Conservation (phyloP, 1,140 invertebrate genomes). For the Alviniconcha marisindica region DNA sequence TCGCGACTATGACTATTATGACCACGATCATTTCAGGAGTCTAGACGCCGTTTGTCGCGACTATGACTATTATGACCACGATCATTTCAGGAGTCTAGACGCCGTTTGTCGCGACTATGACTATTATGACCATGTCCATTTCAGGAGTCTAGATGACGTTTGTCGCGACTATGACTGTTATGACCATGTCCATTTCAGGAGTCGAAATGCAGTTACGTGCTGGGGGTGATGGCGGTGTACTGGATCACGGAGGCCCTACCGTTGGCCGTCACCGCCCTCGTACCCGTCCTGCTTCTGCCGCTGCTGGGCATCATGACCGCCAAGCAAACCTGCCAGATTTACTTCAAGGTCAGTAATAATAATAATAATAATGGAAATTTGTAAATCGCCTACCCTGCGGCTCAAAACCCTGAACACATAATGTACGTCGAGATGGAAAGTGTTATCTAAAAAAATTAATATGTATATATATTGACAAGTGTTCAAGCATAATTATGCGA, state of each 20-base stretch:
- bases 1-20: neutral
- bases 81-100: too few relatives aligned
- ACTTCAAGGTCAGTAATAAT: conserved; percentile 73
- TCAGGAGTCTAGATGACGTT: neutral
- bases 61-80: neutral
- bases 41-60: neutral
- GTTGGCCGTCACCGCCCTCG: conserved; percentile 76
- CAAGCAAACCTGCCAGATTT: conserved; percentile 64
- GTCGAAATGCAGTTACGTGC: neutral
- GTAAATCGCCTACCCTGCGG: too few relatives aligned
- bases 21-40: neutral
- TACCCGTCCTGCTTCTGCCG: conserved; percentile 77
- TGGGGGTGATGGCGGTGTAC: conserved; percentile 48
- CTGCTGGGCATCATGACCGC: conserved; percentile 72
- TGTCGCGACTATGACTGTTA: neutral
- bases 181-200: neutral
- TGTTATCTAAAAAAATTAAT: too few relatives aligned
- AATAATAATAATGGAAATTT: too few relatives aligned
- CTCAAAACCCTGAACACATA: too few relatives aligned
- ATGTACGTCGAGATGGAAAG: too few relatives aligned
- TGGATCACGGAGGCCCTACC: conserved; percentile 78
- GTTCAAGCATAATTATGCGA: neutral
- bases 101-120: neutral
- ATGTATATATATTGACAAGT: too few relatives aligned
- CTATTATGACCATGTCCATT: neutral